A percentile compares a stretch with the other conserved stretches of the same genome.
Conservation (phyloP, 30 jellyfish, hydroid and myxozoan genomes). For the Chironex yamaguchii region DNA sequence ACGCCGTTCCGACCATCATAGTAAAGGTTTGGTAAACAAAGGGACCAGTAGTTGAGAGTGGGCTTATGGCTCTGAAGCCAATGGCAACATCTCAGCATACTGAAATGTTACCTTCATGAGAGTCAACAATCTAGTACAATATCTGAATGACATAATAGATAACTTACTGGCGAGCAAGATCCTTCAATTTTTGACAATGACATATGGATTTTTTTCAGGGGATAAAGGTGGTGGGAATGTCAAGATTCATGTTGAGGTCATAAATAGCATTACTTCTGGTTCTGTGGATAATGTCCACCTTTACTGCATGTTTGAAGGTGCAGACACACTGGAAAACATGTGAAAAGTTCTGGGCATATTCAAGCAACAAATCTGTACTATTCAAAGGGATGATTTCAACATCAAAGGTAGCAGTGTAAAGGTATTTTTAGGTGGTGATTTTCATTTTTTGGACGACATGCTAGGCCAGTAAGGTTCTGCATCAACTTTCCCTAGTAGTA, state of each 20-base stretch:
- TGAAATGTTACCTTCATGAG: slow-evolving; percentile 47
- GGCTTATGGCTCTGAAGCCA: slow-evolving; percentile 35
- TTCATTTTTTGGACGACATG: slow-evolving; percentile 42
- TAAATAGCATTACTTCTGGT: slow-evolving; percentile 51
- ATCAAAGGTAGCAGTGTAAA: slow-evolving; percentile 8
- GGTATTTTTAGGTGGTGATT: slow-evolving; percentile 24
- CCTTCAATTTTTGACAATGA: slow-evolving; percentile 30
- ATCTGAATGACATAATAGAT: not conserved
- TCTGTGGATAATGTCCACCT: slow-evolving; percentile 48
- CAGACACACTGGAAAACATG: slow-evolving; percentile 49
- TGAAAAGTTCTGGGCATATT: slow-evolving; percentile 9
- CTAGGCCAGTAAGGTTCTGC: slow-evolving; percentile 58
- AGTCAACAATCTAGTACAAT: not conserved
- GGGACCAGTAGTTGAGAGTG: too few species aligned
- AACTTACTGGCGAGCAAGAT: slow-evolving; percentile 44
- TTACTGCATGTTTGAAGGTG: slow-evolving; percentile 50
- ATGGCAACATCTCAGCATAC: slow-evolving; percentile 46
- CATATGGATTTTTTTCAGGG: slow-evolving; percentile 47
- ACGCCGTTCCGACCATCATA: too few species aligned
- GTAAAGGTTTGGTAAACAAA: too few species aligned
- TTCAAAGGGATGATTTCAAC: slow-evolving; percentile 42
- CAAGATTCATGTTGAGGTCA: slow-evolving; percentile 48
- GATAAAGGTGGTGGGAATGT: slow-evolving; percentile 59
- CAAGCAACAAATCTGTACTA: not conserved
- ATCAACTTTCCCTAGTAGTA: slow-evolving; percentile 3